A percentile compares a stretch with the other conserved stretches of the same genome.
Conservation (phyloP, 2,888 invertebrate species). For the Athalia rosae region DNA sequence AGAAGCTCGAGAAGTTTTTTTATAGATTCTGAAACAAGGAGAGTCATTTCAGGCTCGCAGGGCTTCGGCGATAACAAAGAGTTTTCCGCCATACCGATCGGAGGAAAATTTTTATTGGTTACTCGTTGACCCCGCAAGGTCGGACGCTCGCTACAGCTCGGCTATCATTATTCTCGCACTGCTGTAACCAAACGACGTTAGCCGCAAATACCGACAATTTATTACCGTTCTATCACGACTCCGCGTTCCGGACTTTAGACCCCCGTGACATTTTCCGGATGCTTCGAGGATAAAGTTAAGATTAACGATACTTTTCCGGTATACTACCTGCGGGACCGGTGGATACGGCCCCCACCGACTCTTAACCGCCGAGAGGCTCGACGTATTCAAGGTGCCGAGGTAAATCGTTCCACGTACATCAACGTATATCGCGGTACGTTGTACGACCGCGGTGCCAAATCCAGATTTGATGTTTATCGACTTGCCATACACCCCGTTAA, state of each 20-base stretch:
- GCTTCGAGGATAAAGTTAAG: too few species aligned
- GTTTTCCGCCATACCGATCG: slow-evolving; percentile 29
- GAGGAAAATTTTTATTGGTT: slow-evolving; percentile 35
- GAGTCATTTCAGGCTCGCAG: slow-evolving; percentile 50
- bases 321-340: too few species aligned
- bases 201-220: not conserved
- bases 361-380: too few species aligned
- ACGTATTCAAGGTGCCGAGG: too few species aligned
- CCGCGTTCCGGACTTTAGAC: not conserved
- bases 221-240: not conserved
- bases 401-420: too few species aligned
- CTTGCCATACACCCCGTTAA: too few species aligned
- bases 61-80: slow-evolving; percentile 42
- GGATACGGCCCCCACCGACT: too few species aligned
- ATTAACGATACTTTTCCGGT: too few species aligned
- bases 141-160: not conserved
- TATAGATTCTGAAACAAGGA: slow-evolving; percentile 60
- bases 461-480: too few species aligned
- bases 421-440: too few species aligned
- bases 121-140: slow-evolving; percentile 23
- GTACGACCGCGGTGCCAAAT: too few species aligned
- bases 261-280: not conserved
- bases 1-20: slow-evolving; percentile 58
- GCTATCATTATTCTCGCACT: slow-evolving; percentile 29
- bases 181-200: slow-evolving; percentile 4